Percentiles rank a stretch among this genome's conserved stretches.
Evolutionary conservation across 2,888 invertebrate genomes (phyloP).

Genomic region (Brachyptera putata): DNA sequence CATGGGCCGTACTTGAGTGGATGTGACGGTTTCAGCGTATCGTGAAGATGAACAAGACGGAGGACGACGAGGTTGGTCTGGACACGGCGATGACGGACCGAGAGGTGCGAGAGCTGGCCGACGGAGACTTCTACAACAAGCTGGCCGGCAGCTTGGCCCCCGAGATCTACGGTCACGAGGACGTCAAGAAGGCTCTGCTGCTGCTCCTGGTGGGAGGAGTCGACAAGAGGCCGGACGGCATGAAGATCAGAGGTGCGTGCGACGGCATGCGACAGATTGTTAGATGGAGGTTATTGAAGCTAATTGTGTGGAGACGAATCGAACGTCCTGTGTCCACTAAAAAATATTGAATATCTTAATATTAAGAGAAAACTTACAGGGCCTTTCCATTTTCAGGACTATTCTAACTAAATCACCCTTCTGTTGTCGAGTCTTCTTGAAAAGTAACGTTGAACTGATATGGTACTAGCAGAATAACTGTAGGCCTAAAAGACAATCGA

Average conservation of each 20-base stretch:
- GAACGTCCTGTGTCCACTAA: no score
- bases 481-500: no score
- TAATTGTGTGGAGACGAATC: no score
- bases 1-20: no score
- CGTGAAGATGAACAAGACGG: slow-evolving; percentile 77
- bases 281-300: neutral
- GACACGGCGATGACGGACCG: slow-evolving; percentile 70
- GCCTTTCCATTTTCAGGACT: no score
- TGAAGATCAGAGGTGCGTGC: slow-evolving; percentile 80
- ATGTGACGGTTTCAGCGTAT: slow-evolving; percentile 54
- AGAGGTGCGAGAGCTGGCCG: slow-evolving; percentile 73
- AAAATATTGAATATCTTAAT: no score
- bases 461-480: no score
- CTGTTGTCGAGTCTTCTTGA: no score
- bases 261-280: slow-evolving; percentile 1
- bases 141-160: slow-evolving; percentile 93
- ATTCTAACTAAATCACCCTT: no score
- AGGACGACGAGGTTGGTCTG: slow-evolving; percentile 67
- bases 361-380: no score
- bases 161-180: slow-evolving; percentile 97
- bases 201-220: slow-evolving; percentile 89
- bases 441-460: no score
- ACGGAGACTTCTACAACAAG: slow-evolving; percentile 88
- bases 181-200: slow-evolving; percentile 95
- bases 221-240: slow-evolving; percentile 85